Evolutionary conservation across 2,113 vertebrate species (phyloP).

Genomic region (Aramus guarauna): DNA sequence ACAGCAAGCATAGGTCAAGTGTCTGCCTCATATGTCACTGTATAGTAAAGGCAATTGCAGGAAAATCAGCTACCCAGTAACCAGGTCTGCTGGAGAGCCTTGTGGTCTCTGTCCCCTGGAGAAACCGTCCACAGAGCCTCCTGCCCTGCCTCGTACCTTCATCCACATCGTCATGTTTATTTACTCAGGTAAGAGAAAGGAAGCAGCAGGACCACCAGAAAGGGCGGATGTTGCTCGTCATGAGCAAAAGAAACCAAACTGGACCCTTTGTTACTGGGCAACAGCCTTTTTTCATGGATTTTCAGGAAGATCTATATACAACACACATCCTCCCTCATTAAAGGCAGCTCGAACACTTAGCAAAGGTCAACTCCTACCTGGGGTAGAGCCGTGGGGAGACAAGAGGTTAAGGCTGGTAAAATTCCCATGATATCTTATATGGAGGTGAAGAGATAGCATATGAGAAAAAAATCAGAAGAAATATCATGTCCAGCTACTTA

Average conservation of each 20-base stretch:
- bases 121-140: background rate
- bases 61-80: conserved; percentile 47
- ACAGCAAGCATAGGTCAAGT: conserved; percentile 69
- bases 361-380: conserved; percentile 49
- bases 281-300: conserved; percentile 16
- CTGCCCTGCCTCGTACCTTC: background rate
- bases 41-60: conserved; percentile 58
- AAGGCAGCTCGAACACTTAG: conserved; percentile 11
- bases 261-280: conserved; percentile 30
- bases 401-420: conserved; percentile 49
- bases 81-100: conserved; percentile 15
- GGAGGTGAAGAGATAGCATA: background rate
- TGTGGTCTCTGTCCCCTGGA: conserved; percentile 1
- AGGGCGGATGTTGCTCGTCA: background rate
- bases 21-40: conserved; percentile 74
- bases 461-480: conserved; percentile 5
- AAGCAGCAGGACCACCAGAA: background rate
- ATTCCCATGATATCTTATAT: background rate
- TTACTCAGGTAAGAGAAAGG: background rate
- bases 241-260: background rate
- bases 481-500: background rate
- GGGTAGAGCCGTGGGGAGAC: conserved; percentile 27
- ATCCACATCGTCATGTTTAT: background rate
- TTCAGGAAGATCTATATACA: conserved; percentile 42
- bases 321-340: conserved; percentile 47